Evolutionary conservation across 1,140 invertebrate species (phyloP), one percentile per base, ranked within the genome.

Genomic region (Nixonia krombeini): DNA sequence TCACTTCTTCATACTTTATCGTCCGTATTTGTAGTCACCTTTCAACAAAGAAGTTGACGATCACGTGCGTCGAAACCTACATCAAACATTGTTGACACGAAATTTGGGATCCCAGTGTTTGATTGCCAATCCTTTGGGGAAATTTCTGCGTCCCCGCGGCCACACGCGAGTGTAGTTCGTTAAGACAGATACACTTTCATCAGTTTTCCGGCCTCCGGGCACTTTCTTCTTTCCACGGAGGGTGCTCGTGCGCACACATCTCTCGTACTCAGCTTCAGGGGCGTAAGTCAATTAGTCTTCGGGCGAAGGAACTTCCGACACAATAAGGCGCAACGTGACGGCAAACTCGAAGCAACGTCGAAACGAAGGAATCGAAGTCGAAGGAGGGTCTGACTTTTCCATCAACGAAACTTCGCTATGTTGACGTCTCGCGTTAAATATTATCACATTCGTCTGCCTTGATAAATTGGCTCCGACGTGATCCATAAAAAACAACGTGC

Each of bases 221-320:
- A n/a, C n/a, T n/a, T n/a, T n/a, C n/a, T n/a, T 25, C 9, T 47
- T 49, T 53, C 46, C 38, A 38, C n/a, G n/a, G n/a, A 59, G 38
- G 40, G 31, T 38, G 41, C 38, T 37, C 25, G 46, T 21, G 17
- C 28, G 38, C 61, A 61, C 61, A 52, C 15, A 28, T 23, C 8
- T 12, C n/a, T n/a, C n/a, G n/a, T n/a, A n/a, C n/a, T n/a, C n/a
- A n/a, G 7, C 44, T 37, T 37, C 38, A 47, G 25, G 52, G 49
- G 55, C 56, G 52, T 79, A 80, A 81, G 78, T 78, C 72, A 79
- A 80, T 82, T 80, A 76, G 72, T 41, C 46, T 42, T 18, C 26
- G 55, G 38, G 15, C 49, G 46, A 17, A 47, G 38, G 51, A 76
- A 74, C 53, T 44, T 62, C 58, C 75, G 73, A 79, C 74, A 70